Percentiles rank a stretch among this genome's conserved stretches.
These are phyloP conservation scores for Geococcyx californianus DNA, from an alignment of 2,113 vertebrate species.

Conservation along the genomic window DNA sequence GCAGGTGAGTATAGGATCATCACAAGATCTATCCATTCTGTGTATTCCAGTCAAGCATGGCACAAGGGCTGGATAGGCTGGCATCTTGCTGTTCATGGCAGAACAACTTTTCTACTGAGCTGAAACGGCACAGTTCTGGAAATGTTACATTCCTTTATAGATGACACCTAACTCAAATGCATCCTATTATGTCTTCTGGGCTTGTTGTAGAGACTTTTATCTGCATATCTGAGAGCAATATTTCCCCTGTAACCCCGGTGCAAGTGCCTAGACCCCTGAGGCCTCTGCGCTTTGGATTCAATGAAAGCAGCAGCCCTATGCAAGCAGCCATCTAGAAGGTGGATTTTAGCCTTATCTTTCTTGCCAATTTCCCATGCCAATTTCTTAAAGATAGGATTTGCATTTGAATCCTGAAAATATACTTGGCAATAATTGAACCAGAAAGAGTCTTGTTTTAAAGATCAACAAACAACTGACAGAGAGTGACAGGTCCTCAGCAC, in stretches of 20 bases:
- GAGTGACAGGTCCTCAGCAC: background rate
- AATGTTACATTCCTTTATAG: background rate
- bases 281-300: background rate
- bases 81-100: accelerated
- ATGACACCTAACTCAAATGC: background rate
- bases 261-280: background rate
- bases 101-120: background rate
- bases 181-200: background rate
- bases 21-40: background rate
- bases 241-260: background rate
- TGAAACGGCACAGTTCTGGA: background rate
- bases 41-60: background rate
- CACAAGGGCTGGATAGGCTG: background rate
- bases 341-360: background rate
- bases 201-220: background rate
- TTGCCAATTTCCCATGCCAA: background rate
- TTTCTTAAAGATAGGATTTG: background rate
- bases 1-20: background rate
- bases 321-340: background rate
- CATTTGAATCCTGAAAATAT: background rate
- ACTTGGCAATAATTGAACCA: background rate
- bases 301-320: background rate
- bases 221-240: background rate
- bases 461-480: background rate
- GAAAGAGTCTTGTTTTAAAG: background rate